Conservation (phyloP, 2,888 invertebrate genomes). For the Cerastis leucographa region DNA sequence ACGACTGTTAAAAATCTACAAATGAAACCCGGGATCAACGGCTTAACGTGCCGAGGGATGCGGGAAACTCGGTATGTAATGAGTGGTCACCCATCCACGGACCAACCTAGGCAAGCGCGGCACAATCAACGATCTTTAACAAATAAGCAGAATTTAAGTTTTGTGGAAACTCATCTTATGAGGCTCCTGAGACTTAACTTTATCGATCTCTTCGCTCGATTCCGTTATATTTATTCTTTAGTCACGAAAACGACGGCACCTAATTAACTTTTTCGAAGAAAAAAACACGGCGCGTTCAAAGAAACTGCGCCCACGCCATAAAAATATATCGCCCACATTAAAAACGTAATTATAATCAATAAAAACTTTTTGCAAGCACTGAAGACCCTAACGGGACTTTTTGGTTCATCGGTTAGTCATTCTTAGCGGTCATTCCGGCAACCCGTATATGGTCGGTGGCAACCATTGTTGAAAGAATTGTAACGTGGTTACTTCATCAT, state of each 20-base stretch:
- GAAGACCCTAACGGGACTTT: conserved; percentile 36
- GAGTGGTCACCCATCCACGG: too few species aligned
- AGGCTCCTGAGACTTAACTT: too few species aligned
- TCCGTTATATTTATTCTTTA: conserved; percentile 7
- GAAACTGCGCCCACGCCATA: conserved; percentile 29
- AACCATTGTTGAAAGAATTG: conserved; percentile 44
- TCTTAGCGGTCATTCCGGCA: conserved; percentile 16
- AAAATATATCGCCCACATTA: conserved; percentile 40
- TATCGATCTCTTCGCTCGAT: not conserved
- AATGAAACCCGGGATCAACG: too few species aligned
- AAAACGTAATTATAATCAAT: conserved; percentile 43
- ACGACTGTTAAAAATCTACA: too few species aligned
- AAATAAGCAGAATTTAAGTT: not conserved
- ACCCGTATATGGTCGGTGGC: conserved; percentile 37
- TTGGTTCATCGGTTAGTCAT: conserved; percentile 49
- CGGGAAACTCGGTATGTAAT: too few species aligned
- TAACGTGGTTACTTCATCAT: conserved; percentile 1
- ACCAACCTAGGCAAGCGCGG: too few species aligned
- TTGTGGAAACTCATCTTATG: not conserved
- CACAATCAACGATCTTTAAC: too few species aligned
- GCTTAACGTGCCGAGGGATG: too few species aligned
- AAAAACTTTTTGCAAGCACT: conserved; percentile 42
- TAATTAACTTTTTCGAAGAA: not conserved
- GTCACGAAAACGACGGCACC: not conserved
- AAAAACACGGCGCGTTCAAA: conserved; percentile 21